Evolutionary conservation across 2,113 vertebrate genomes (phyloP).

Genomic region (Ramphastos sulfuratus): DNA sequence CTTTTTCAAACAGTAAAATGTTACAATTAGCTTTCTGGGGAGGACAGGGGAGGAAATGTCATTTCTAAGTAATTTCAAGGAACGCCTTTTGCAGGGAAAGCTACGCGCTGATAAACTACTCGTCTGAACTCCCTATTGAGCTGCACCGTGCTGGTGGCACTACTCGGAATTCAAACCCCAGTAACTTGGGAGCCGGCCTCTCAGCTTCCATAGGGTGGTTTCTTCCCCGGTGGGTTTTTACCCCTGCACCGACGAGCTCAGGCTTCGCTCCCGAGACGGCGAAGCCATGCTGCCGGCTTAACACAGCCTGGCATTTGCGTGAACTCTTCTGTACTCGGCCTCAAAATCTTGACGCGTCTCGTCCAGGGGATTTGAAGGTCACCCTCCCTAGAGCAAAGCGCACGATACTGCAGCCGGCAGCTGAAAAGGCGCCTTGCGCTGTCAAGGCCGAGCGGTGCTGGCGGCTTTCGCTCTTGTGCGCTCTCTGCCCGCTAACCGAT

Average conservation of each 20-base stretch:
- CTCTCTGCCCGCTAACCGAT: neutral
- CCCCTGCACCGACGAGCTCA: neutral
- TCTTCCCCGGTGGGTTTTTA: neutral
- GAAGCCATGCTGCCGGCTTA: neutral
- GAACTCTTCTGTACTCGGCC: neutral
- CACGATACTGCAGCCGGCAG: neutral
- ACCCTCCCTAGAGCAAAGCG: neutral
- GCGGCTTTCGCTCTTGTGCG: neutral
- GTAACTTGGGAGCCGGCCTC: neutral
- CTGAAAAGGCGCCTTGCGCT: slow-evolving; percentile 5
- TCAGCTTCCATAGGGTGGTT: neutral
- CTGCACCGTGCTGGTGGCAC: neutral
- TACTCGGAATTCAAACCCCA: neutral
- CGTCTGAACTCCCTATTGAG: neutral
- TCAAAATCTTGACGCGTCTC: neutral
- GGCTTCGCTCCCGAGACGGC: rapidly evolving
- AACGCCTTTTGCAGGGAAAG: neutral
- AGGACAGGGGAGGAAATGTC: neutral
- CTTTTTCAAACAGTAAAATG: neutral
- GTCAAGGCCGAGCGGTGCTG: neutral
- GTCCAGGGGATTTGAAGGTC: neutral
- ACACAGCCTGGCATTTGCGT: neutral
- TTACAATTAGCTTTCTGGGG: neutral
- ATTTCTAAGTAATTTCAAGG: slow-evolving; percentile 2
- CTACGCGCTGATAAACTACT: neutral